Conservation (phyloP, 2,113 vertebrate genomes). For the Megaptera novaeangliae region DNA sequence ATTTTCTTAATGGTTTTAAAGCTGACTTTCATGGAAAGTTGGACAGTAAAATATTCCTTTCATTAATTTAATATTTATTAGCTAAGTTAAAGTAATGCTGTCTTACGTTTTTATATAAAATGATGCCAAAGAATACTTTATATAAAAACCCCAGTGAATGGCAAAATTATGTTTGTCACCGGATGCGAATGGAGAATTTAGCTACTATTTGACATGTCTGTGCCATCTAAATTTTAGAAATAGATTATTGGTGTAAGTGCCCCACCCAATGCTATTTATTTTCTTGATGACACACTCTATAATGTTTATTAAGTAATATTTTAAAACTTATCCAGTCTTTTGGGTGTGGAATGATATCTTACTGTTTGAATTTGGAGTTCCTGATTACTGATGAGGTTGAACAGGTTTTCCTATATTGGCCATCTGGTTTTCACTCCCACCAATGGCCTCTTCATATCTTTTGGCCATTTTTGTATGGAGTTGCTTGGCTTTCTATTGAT, state of each 20-base stretch:
- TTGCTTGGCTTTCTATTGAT: background rate
- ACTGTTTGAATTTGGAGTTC: constrained; percentile 2
- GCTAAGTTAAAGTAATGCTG: background rate
- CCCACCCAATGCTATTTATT: background rate
- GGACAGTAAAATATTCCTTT: background rate
- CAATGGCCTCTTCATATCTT: background rate
- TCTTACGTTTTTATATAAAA: constrained; percentile 12
- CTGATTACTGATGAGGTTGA: background rate
- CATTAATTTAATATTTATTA: constrained; percentile 12
- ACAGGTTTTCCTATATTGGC: background rate
- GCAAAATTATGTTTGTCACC: background rate
- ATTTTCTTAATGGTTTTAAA: constrained; percentile 5
- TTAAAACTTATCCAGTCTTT: background rate
- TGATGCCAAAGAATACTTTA: background rate
- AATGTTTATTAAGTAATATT: background rate
- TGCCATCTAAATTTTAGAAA: background rate
- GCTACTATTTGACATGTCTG: background rate
- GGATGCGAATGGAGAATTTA: background rate
- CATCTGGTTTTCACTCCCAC: background rate
- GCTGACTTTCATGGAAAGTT: background rate
- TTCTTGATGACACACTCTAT: background rate
- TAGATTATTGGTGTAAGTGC: background rate
- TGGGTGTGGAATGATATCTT: background rate
- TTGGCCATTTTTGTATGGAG: background rate
- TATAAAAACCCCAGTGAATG: background rate